phyloP scores from a whole-genome alignment of 2,797 vertebrate genomes.

The Myotis pilosus region DNA sequence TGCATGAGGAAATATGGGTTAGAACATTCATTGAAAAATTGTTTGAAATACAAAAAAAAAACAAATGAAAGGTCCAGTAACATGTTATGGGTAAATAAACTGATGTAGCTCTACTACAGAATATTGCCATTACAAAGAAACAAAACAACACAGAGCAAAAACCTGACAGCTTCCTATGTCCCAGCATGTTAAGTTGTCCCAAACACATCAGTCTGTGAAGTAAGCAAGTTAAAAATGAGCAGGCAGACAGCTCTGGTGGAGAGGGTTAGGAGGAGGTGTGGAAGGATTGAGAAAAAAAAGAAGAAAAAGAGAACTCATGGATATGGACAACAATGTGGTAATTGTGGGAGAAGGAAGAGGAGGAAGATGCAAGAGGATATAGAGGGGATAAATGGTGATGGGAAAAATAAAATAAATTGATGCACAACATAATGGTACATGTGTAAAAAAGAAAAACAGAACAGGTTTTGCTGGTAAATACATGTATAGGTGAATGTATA shows the following conservation, averaged over 20 bases:
- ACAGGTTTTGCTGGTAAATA: neutral
- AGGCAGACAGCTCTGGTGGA: neutral
- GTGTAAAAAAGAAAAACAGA: neutral
- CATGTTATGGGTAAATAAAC: neutral
- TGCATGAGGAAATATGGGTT: neutral
- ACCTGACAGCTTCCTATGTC: neutral
- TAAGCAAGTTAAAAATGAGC: neutral
- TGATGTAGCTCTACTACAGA: neutral
- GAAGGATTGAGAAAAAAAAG: neutral
- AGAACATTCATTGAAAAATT: neutral
- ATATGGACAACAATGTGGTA: neutral
- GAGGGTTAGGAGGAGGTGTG: neutral
- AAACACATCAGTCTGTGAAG: neutral
- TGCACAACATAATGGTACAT: neutral
- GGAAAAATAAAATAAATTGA: neutral
- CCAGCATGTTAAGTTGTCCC: neutral
- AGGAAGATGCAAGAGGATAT: neutral
- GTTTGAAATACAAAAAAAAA: neutral
- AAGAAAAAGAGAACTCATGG: neutral
- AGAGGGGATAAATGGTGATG: neutral
- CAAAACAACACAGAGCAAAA: neutral
- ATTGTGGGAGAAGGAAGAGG: neutral
- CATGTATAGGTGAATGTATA: neutral
- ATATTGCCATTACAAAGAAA: neutral
- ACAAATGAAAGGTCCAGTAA: neutral